Conservation (phyloP, 1,140 invertebrate genomes). For the Physella acuta region DNA sequence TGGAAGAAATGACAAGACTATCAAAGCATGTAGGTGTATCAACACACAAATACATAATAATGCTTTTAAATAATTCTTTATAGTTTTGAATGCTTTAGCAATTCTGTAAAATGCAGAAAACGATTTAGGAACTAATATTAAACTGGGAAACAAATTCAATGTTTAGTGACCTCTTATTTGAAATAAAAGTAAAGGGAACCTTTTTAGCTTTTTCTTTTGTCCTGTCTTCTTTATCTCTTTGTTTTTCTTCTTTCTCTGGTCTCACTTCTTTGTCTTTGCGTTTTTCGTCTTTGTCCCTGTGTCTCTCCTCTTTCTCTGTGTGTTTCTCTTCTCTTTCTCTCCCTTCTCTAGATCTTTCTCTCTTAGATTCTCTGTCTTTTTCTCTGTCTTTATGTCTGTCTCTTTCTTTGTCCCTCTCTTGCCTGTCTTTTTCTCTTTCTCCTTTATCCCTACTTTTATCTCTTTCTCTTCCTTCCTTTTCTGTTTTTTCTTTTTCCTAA, state of each 20-base stretch:
- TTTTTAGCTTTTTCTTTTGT: slow-evolving; percentile 20
- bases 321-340: neutral
- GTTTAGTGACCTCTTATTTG: too few relatives aligned
- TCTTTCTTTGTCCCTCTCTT: slow-evolving; percentile 15
- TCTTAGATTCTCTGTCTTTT: slow-evolving; percentile 21
- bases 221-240: slow-evolving; percentile 4
- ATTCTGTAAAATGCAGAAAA: too few relatives aligned
- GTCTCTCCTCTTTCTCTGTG: neutral
- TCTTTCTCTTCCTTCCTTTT: slow-evolving; percentile 26
- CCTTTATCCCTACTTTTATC: slow-evolving; percentile 5
- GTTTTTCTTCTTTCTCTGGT: slow-evolving; percentile 16
- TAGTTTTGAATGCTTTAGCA: too few relatives aligned
- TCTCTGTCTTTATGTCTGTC: slow-evolving; percentile 15
- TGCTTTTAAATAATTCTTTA: too few relatives aligned
- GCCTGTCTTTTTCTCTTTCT: slow-evolving; percentile 11
- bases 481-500: slow-evolving; percentile 30
- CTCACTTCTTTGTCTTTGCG: slow-evolving; percentile 1
- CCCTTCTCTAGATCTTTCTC: slow-evolving; percentile 9
- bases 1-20: too few relatives aligned
- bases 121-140: too few relatives aligned
- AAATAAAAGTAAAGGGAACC: too few relatives aligned
- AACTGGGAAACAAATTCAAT: too few relatives aligned
- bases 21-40: too few relatives aligned
- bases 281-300: neutral
- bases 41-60: too few relatives aligned